Evolutionary conservation across 1,140 invertebrate species (phyloP).

Genomic region (Drosophila sproati): DNA sequence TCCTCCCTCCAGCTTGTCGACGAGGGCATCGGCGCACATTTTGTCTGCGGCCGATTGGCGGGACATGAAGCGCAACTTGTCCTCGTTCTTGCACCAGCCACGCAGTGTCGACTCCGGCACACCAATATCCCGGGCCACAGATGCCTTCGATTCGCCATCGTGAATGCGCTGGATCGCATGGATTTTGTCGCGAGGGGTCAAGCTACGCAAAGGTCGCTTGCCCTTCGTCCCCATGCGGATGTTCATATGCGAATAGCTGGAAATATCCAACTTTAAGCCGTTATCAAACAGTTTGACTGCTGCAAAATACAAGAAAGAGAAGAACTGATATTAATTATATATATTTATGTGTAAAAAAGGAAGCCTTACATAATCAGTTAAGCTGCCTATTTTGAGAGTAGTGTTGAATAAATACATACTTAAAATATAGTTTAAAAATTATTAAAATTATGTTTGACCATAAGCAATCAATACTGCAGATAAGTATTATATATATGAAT

Average conservation of each 20-base stretch:
- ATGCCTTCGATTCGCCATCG: constrained; percentile 92
- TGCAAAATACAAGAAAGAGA: constrained; percentile 55
- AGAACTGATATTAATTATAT: constrained; percentile 51
- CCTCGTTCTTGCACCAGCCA: constrained; percentile 94
- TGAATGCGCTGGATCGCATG: constrained; percentile 91
- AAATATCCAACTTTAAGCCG: constrained; percentile 84
- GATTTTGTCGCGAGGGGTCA: constrained; percentile 91
- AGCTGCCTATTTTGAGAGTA: too few relatives aligned
- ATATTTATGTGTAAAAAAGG: too few relatives aligned
- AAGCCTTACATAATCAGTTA: too few relatives aligned
- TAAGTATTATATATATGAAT: too few relatives aligned
- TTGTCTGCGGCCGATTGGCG: constrained; percentile 88
- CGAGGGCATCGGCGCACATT: constrained; percentile 69
- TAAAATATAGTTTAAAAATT: too few relatives aligned
- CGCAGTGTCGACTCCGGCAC: constrained; percentile 93
- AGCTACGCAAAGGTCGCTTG: constrained; percentile 89
- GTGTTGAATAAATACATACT: too few relatives aligned
- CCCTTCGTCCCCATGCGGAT: constrained; percentile 85
- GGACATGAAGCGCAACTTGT: constrained; percentile 90
- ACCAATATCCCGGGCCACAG: constrained; percentile 91
- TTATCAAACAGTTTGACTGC: constrained; percentile 83
- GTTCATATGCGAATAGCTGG: constrained; percentile 84
- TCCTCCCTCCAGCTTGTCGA: constrained; percentile 64
- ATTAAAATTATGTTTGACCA: too few relatives aligned
- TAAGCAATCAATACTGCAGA: too few relatives aligned